Evolutionary conservation across 2,113 vertebrate genomes (phyloP), one percentile per base, ranked within the genome.

Genomic region (Centropus unirufus): DNA sequence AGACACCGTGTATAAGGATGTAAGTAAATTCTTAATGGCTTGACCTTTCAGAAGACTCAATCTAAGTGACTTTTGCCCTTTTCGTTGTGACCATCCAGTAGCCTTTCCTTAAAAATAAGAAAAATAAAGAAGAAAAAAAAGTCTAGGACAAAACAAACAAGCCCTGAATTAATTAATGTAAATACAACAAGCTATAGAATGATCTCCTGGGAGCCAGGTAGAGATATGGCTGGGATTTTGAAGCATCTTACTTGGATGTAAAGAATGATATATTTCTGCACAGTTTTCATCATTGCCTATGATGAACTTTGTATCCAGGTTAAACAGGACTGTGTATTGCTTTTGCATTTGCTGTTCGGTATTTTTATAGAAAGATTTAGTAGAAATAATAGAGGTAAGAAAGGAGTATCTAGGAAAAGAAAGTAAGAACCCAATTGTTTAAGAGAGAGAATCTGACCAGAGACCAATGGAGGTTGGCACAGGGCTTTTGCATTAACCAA

Each of bases 1-100:
- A 92, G 89, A 27, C 52, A 77, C 32, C 51, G 11, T 46, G 67
- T 36, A 9, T 36, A 90, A 77, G 49, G 26, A 57, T 83, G 66
- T 87, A 94, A 95, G 72, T 26, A 94, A 92, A 96, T 89, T 90
- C 83, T 75, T 92, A 93, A 93, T 67, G 91, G 90, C 64, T 93
- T 95, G 95, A 96, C 95, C 95, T 97, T 97, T 97, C 47, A 75
- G 64, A 81, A 83, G 42, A 86, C 52, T 77, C 42, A 88, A n/a
- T 77, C 76, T 94, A 77, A 3, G 61, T 89, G 94, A 86, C 95
- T 95, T 96, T 89, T 92, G 79, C 72, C 72, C 92, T 97, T 96
- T 96, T 83, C 92, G 42, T 86, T 93, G 68, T 92, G 75, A 62
- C 67, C 55, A 80, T 70, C 40, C 39, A 42, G 59, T 63, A 92